These are phyloP conservation scores for Punctoribates punctum DNA, from an alignment of 2,888 invertebrate species.

Conservation along the genomic window DNA sequence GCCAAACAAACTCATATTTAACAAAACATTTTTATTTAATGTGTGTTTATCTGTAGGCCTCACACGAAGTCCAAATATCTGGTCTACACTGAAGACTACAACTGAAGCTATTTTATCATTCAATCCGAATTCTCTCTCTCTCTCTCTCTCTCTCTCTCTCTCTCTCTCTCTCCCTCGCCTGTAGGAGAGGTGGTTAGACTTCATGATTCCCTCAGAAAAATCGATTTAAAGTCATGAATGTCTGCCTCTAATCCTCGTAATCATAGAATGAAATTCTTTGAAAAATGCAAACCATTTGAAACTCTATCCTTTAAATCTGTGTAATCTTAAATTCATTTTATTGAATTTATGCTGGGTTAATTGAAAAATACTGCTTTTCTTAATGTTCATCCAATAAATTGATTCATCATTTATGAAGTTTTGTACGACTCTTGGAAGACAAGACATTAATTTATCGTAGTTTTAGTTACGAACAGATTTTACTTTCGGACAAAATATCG, in stretches of 20 bases:
- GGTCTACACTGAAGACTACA: neutral
- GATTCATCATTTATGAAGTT: conserved; percentile 1
- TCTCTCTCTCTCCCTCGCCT: neutral
- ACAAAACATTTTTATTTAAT: conserved; percentile 5
- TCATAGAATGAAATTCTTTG: no score
- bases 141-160: neutral
- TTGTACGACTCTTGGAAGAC: neutral
- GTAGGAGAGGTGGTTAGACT: neutral
- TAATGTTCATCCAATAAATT: neutral
- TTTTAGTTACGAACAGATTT: neutral
- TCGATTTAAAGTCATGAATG: neutral
- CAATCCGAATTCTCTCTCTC: neutral
- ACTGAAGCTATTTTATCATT: neutral
- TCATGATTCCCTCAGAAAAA: neutral
- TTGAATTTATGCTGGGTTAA: neutral
- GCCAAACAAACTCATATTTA: neutral
- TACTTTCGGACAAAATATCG: neutral
- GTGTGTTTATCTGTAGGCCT: conserved; percentile 14
- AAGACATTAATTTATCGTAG: conserved; percentile 19
- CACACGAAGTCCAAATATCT: conserved; percentile 18
- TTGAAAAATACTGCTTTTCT: neutral
- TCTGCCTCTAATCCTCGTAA: neutral
- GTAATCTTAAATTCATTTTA: neutral
- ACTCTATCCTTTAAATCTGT: no score
- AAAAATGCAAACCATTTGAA: no score